Conservation (phyloP, 2,888 invertebrate species). For the Crematogaster levior region DNA sequence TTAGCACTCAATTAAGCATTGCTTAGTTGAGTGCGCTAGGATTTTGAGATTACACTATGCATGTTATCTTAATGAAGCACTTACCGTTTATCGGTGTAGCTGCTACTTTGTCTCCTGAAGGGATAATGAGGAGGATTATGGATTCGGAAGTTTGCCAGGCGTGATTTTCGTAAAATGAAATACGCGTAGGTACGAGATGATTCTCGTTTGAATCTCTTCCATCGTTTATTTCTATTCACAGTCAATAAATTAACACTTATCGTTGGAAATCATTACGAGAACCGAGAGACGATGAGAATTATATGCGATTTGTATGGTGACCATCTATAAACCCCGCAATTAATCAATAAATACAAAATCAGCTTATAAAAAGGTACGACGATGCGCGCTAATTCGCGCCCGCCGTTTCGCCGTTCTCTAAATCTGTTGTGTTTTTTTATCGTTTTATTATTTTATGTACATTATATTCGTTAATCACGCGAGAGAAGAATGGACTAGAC, state of each 20-base stretch:
- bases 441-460: slow-evolving; percentile 65
- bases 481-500: slow-evolving; percentile 80
- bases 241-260: slow-evolving; percentile 83
- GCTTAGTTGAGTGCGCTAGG: not conserved
- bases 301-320: slow-evolving; percentile 62
- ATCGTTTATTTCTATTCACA: slow-evolving; percentile 83
- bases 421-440: slow-evolving; percentile 34
- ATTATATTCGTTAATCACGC: slow-evolving; percentile 72
- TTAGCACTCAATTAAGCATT: not conserved
- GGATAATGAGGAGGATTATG: slow-evolving; percentile 42
- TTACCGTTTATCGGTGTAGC: slow-evolving; percentile 38
- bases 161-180: slow-evolving; percentile 28
- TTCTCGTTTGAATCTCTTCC: slow-evolving; percentile 67
- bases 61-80: slow-evolving; percentile 43
- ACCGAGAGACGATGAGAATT: slow-evolving; percentile 73
- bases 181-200: not conserved
- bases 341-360: slow-evolving; percentile 82
- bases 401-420: slow-evolving; percentile 59
- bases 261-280: slow-evolving; percentile 78
- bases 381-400: slow-evolving; percentile 62
- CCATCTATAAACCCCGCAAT: slow-evolving; percentile 77
- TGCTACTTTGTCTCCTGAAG: slow-evolving; percentile 13
- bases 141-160: slow-evolving; percentile 29
- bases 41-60: slow-evolving; percentile 22
- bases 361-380: slow-evolving; percentile 74